Conservation (phyloP, 1,140 invertebrate genomes). For the Aradophagus sp. region DNA sequence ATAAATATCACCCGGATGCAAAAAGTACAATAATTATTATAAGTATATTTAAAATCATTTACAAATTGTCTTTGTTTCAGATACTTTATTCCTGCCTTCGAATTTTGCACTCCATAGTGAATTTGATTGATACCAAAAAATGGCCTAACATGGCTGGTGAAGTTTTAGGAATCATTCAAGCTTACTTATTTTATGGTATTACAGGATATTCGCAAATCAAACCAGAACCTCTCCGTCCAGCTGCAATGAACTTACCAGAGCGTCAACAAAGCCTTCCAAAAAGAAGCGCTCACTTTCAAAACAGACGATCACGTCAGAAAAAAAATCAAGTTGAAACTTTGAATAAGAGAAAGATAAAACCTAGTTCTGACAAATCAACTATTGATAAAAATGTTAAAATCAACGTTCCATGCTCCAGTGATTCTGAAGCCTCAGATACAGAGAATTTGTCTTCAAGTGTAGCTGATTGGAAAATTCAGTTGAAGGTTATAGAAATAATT, state of each 20-base stretch:
- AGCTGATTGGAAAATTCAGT: conserved; percentile 72
- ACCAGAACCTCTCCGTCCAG: conserved; percentile 72
- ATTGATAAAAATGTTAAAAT: conserved; percentile 36
- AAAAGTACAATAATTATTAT: too few relatives aligned
- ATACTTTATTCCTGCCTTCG: conserved; percentile 58
- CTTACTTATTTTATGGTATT: conserved; percentile 74
- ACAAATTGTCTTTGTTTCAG: conserved; percentile 55
- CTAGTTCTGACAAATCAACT: conserved; percentile 31
- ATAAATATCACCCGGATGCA: neutral
- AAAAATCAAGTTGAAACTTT: conserved; percentile 55
- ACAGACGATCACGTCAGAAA: conserved; percentile 65
- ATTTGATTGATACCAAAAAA: conserved; percentile 44
- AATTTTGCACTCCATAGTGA: conserved; percentile 58
- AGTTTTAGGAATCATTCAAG: conserved; percentile 75
- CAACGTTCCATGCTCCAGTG: conserved; percentile 70
- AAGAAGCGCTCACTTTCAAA: conserved; percentile 66
- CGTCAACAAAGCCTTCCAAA: conserved; percentile 62
- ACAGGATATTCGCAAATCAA: conserved; percentile 61
- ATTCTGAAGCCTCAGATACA: conserved; percentile 76
- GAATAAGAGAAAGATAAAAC: conserved; percentile 19
- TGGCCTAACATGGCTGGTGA: conserved; percentile 67
- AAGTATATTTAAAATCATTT: neutral
- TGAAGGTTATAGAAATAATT: conserved; percentile 64
- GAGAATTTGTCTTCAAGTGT: conserved; percentile 64
- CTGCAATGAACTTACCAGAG: conserved; percentile 76